A percentile compares a stretch with the other conserved stretches of the same genome.
phyloP scores from a whole-genome alignment of 1,140 invertebrate species.

The Eueides isabella region DNA sequence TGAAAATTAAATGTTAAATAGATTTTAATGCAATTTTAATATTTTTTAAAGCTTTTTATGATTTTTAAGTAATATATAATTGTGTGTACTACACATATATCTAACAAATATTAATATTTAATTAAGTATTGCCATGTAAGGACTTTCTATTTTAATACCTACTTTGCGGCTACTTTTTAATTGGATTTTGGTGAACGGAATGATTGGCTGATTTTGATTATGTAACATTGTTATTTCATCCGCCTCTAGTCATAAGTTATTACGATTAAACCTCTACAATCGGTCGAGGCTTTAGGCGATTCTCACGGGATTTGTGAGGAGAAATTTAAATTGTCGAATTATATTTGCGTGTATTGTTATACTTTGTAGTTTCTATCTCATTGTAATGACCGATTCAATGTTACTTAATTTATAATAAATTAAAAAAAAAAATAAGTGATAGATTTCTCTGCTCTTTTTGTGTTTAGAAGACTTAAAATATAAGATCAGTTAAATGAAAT shows the following conservation, averaged over 20 bases:
- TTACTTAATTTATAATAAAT: neutral
- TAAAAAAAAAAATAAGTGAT: neutral
- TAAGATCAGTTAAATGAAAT: neutral
- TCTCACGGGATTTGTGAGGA: conserved; percentile 4
- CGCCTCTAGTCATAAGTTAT: neutral
- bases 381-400: neutral
- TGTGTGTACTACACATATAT: no score
- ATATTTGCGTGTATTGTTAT: neutral
- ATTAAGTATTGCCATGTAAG: neutral
- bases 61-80: no score
- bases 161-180: conserved; percentile 2
- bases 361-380: neutral
- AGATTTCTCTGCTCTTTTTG: neutral
- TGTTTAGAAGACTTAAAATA: neutral
- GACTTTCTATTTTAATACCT: conserved; percentile 1
- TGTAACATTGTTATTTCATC: neutral
- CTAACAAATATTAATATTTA: neutral
- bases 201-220: neutral
- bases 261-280: neutral
- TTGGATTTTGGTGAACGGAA: neutral
- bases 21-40: neutral
- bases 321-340: conserved; percentile 14
- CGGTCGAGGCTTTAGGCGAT: neutral
- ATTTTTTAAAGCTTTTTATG: no score
- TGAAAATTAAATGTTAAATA: neutral